These are phyloP conservation scores for Ectropis crepuscularia DNA, from an alignment of 2,888 invertebrate genomes.

Conservation along the genomic window DNA sequence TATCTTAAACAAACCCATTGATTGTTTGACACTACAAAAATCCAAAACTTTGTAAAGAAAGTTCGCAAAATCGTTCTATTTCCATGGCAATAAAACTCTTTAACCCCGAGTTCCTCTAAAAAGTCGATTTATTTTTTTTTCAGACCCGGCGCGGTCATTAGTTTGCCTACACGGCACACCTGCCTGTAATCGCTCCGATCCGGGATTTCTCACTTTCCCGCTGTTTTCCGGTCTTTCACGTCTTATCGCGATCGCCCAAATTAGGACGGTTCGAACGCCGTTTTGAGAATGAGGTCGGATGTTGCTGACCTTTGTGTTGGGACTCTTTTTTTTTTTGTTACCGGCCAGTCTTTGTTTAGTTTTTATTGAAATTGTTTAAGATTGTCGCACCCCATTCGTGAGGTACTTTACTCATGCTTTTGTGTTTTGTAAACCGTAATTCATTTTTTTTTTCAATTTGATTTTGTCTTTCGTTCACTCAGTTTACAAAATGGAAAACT, in stretches of 20 bases:
- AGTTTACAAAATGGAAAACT: too few species aligned
- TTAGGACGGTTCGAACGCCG: conserved; percentile 36
- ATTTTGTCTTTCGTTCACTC: too few species aligned
- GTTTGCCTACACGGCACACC: conserved; percentile 51
- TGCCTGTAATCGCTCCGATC: conserved; percentile 52
- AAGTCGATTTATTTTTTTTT: conserved; percentile 25
- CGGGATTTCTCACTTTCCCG: conserved; percentile 41
- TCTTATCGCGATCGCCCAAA: conserved; percentile 45
- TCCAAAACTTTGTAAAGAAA: neutral
- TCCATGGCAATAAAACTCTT: conserved; percentile 14
- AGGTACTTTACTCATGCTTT: too few species aligned
- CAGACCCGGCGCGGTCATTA: conserved; percentile 47
- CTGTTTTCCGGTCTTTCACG: conserved; percentile 21
- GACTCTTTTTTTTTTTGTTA: conserved; percentile 10
- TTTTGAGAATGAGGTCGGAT: conserved; percentile 16
- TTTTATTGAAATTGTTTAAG: neutral
- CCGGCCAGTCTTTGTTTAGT: conserved; percentile 6
- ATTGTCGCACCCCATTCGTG: too few species aligned
- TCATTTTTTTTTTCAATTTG: too few species aligned
- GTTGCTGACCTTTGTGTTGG: conserved; percentile 15
- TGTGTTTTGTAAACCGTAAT: too few species aligned
- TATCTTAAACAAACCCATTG: too few species aligned
- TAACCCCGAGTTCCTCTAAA: conserved; percentile 17
- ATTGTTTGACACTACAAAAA: too few species aligned
- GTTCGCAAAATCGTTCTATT: conserved; percentile 11